phyloP scores from a whole-genome alignment of 1,140 invertebrate genomes.

The Dinothrombium tinctorium region DNA sequence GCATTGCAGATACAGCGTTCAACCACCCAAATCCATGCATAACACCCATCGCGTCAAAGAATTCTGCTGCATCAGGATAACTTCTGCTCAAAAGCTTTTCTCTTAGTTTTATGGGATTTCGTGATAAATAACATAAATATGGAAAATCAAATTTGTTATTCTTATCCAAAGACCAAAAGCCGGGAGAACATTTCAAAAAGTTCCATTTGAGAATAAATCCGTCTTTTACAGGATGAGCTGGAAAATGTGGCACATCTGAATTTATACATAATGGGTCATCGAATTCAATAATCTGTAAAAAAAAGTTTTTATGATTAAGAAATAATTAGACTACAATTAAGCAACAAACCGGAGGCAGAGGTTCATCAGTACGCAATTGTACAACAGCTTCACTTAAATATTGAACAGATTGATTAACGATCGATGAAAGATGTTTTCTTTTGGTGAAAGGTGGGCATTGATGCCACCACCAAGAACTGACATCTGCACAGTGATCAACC shows the following conservation, averaged over 20 bases:
- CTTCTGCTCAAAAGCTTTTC: constrained; percentile 37
- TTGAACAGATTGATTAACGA: too few relatives aligned
- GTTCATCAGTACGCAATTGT: too few relatives aligned
- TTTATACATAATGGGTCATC: constrained; percentile 10
- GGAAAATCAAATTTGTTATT: constrained; percentile 7
- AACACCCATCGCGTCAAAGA: constrained; percentile 41
- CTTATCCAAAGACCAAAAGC: constrained; percentile 5
- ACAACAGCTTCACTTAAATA: too few relatives aligned
- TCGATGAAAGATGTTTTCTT: too few relatives aligned
- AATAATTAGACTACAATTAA: neutral
- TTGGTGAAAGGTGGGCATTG: too few relatives aligned
- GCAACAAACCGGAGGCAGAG: constrained; percentile 9
- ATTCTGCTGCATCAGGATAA: constrained; percentile 33
- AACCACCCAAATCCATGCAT: constrained; percentile 52
- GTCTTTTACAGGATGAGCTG: constrained; percentile 2
- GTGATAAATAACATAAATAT: constrained; percentile 6
- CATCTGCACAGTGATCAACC: neutral
- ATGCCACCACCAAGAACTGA: too few relatives aligned
- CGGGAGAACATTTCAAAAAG: constrained; percentile 2
- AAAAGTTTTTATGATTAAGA: too few relatives aligned
- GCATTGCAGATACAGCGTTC: constrained; percentile 48
- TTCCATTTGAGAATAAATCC: constrained; percentile 1
- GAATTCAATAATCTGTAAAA: constrained; percentile 6
- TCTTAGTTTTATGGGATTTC: constrained; percentile 51
- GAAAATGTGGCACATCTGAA: constrained; percentile 4